Evolutionary conservation across 2,888 invertebrate genomes (phyloP).

Genomic region (Electrophaes corylata): DNA sequence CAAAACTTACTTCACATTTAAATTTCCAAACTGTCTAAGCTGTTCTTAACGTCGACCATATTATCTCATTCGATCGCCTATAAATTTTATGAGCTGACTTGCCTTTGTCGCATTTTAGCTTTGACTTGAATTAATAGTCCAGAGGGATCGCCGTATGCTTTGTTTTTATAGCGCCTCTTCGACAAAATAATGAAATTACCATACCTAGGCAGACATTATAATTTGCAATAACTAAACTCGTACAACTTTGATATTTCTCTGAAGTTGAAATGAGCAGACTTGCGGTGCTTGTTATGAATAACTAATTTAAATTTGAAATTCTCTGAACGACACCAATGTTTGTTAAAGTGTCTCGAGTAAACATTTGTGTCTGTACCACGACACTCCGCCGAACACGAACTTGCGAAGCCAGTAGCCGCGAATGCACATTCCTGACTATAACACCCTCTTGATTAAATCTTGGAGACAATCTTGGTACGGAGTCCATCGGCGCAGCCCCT

Average conservation of each 20-base stretch:
- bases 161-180: constrained; percentile 54
- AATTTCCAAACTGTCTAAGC: constrained; percentile 85
- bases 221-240: constrained; percentile 52
- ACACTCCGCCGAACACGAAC: constrained; percentile 48
- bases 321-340: constrained; percentile 78
- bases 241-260: constrained; percentile 59
- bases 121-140: constrained; percentile 76
- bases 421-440: constrained; percentile 65
- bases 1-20: constrained; percentile 85
- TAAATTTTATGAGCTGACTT: constrained; percentile 83
- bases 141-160: constrained; percentile 62
- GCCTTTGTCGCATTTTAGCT: constrained; percentile 77
- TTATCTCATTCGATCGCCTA: constrained; percentile 84
- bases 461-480: constrained; percentile 77
- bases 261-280: constrained; percentile 73
- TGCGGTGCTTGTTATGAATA: constrained; percentile 80
- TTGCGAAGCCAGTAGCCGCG: constrained; percentile 39
- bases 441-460: constrained; percentile 76
- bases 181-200: neutral
- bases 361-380: constrained; percentile 72
- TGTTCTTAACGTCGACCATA: constrained; percentile 83
- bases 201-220: neutral
- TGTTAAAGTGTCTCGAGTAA: constrained; percentile 74
- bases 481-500: constrained; percentile 78
- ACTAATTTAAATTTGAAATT: constrained; percentile 82